These are phyloP conservation scores for Lithobates pipiens DNA, from an alignment of 2,797 vertebrate genomes.

Conservation along the genomic window DNA sequence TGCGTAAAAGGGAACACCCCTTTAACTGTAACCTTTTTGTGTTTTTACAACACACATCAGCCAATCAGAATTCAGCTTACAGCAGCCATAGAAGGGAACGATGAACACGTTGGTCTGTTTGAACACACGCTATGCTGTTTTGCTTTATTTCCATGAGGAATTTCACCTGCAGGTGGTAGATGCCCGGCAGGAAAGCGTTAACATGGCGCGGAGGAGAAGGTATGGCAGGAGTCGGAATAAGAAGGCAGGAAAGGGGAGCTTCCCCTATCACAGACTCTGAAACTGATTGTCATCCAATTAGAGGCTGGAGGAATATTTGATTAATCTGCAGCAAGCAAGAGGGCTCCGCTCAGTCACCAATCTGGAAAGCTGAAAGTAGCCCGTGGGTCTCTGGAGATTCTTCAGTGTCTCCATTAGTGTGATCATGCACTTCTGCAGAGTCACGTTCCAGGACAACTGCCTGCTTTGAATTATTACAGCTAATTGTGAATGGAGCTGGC, in stretches of 20 bases:
- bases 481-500: slow-evolving; percentile 68
- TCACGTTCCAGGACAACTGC: slow-evolving; percentile 69
- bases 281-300: slow-evolving; percentile 81
- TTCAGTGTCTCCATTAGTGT: slow-evolving; percentile 65
- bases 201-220: slow-evolving; percentile 62
- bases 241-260: slow-evolving; percentile 19
- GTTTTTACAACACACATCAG: too few relatives aligned
- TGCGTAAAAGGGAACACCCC: too few relatives aligned
- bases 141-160: too few relatives aligned
- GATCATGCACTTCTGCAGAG: slow-evolving; percentile 69
- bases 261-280: slow-evolving; percentile 67
- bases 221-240: slow-evolving; percentile 50
- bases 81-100: too few relatives aligned
- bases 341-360: slow-evolving; percentile 71
- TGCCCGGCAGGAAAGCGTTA: slow-evolving; percentile 22
- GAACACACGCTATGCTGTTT: too few relatives aligned
- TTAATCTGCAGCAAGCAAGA: slow-evolving; percentile 77
- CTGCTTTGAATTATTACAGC: slow-evolving; percentile 70
- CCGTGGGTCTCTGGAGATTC: slow-evolving; percentile 67
- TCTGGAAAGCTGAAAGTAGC: slow-evolving; percentile 71
- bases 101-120: too few relatives aligned
- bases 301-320: slow-evolving; percentile 74
- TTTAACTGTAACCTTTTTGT: too few relatives aligned
- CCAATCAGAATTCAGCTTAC: too few relatives aligned
- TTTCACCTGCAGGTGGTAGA: too few relatives aligned